Conservation (phyloP, 2,797 vertebrate species). For the Pipistrellus pipistrellus region DNA sequence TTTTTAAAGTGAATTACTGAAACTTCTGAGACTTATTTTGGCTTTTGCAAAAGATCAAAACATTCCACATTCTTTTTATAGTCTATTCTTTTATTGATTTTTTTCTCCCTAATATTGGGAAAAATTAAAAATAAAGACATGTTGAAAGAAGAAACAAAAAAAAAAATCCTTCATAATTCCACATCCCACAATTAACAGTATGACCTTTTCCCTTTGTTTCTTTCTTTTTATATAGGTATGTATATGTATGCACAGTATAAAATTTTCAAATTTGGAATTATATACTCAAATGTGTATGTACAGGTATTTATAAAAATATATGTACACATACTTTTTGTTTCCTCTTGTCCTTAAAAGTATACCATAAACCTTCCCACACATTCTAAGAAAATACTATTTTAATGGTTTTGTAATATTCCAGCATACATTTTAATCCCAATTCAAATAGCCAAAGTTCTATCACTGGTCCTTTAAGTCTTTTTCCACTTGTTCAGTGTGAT, state of each 20-base stretch:
- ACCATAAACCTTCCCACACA: background rate
- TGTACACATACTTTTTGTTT: background rate
- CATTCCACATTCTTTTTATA: background rate
- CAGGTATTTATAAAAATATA: background rate
- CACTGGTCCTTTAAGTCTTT: background rate
- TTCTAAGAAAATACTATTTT: slow-evolving; percentile 17
- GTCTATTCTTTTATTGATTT: background rate
- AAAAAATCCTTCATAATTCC: background rate
- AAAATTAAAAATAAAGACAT: background rate
- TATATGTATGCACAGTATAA: background rate
- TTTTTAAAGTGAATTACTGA: background rate
- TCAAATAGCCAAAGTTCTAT: background rate
- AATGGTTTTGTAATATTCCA: background rate
- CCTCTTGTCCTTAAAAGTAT: slow-evolving; percentile 11
- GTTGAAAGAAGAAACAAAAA: background rate
- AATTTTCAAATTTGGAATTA: background rate
- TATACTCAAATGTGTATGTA: background rate
- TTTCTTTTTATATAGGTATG: background rate
- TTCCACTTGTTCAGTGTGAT: background rate
- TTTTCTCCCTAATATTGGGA: background rate
- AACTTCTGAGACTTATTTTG: background rate
- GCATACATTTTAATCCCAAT: background rate
- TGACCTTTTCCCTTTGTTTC: background rate
- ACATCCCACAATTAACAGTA: background rate
- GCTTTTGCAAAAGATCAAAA: background rate